phyloP scores from a whole-genome alignment of 2,888 invertebrate species.

The Plagodis pulveraria region DNA sequence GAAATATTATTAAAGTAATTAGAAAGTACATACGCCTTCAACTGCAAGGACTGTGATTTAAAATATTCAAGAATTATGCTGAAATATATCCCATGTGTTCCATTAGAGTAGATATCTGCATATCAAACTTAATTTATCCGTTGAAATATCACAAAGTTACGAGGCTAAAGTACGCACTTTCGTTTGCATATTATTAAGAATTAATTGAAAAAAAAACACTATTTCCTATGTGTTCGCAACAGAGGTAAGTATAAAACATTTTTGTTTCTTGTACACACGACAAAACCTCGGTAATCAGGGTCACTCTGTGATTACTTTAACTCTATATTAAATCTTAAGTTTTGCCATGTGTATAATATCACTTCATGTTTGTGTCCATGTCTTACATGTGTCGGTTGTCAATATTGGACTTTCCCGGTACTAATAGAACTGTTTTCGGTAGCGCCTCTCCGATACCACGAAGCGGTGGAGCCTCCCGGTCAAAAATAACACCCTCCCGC shows the following conservation, averaged over 20 bases:
- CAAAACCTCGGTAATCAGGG: constrained; percentile 6
- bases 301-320: neutral
- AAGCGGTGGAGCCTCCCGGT: constrained; percentile 80
- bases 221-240: neutral
- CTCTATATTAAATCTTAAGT: neutral
- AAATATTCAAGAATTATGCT: too few relatives aligned
- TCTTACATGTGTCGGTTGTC: constrained; percentile 46
- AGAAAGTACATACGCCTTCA: too few relatives aligned
- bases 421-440: constrained; percentile 53
- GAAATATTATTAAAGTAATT: too few relatives aligned
- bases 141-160: too few relatives aligned
- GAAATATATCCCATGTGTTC: too few relatives aligned
- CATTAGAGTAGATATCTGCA: too few relatives aligned
- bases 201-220: neutral
- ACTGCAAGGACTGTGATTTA: too few relatives aligned
- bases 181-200: neutral
- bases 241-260: constrained; percentile 1
- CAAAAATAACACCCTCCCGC: constrained; percentile 62
- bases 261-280: constrained; percentile 15
- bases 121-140: too few relatives aligned
- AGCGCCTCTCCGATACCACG: constrained; percentile 73
- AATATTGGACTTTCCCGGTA: constrained; percentile 64
- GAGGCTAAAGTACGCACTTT: too few relatives aligned
- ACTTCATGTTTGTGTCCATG: constrained; percentile 32
- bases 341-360: constrained; percentile 25